phyloP scores from a whole-genome alignment of 2,797 vertebrate species.

The Thunnus albacares region DNA sequence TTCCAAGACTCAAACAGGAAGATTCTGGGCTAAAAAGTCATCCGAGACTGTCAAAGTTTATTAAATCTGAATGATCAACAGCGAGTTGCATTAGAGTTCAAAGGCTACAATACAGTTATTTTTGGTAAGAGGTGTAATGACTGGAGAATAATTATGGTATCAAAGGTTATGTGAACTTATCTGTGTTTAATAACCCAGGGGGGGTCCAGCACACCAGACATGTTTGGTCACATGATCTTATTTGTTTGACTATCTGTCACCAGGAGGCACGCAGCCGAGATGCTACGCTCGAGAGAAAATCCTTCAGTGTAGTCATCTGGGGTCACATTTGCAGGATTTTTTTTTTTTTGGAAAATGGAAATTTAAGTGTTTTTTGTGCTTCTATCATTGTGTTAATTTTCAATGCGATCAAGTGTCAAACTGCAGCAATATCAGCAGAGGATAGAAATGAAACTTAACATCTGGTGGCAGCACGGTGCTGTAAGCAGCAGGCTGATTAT shows the following conservation, averaged over 20 bases:
- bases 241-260: conserved; percentile 6
- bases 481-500: conserved; percentile 42
- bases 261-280: not conserved
- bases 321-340: conserved; percentile 17
- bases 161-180: conserved; percentile 69
- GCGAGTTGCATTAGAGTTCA: conserved; percentile 18
- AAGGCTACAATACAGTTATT: conserved; percentile 54
- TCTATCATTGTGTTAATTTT: conserved; percentile 53
- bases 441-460: conserved; percentile 58
- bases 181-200: conserved; percentile 22
- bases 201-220: conserved; percentile 15
- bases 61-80: conserved; percentile 43
- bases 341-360: not conserved
- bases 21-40: conserved; percentile 31
- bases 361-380: conserved; percentile 12
- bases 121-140: conserved; percentile 48
- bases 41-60: conserved; percentile 41
- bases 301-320: conserved; percentile 27
- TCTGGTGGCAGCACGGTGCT: conserved; percentile 63
- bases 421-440: conserved; percentile 63
- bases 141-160: conserved; percentile 35
- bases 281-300: conserved; percentile 10
- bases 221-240: conserved; percentile 27
- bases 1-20: conserved; percentile 36
- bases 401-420: conserved; percentile 56